Evolutionary conservation across 1,140 invertebrate genomes (phyloP), one percentile per base, ranked within the genome.

Genomic region (Caenorhabditis remanei): DNA sequence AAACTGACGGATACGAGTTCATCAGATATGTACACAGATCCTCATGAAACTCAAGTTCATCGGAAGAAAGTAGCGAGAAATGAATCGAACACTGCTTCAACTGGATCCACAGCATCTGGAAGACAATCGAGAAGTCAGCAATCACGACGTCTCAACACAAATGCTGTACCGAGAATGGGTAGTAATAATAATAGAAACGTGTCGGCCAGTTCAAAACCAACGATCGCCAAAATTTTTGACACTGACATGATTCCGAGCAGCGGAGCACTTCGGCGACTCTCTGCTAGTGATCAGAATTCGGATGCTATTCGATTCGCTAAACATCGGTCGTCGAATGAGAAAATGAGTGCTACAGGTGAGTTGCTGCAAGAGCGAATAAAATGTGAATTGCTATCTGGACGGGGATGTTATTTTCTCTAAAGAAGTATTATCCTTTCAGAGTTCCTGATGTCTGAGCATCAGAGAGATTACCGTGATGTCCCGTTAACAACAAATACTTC

Each of bases 91-190:
- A 79, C 71, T 3, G 11, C 19, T 11, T 79, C 71, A 7, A 79
- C 71, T 50, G 71, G 71, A 50, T 79, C 71, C 0, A 79, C 71
- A 7, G 46, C 71, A 21, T 79, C 71, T 79, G 71, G 71, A 14
- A 50, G 71, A 50, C 71, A 79, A 50, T 79, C 71, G 21, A 79
- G 71, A 79, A 79, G 71, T 19, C 71, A 79, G 14, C 71, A 79
- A 46, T 24, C 43, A 7, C 2, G 71, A 53, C 71, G 71, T 19
- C 46, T 16, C 0, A 79, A 79, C 46, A 79, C 71, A 13, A 79
- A 79, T 50, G 71, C 71, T 7, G 71, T 46, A 32, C 46, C 71
- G 13, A n/a, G 67, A n/a, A 13, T n/a, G 46, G 67, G 13, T n/a
- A 40, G n/a, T 50, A 48, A 40, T 32, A 8, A 46, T 13, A 65